Conservation (phyloP, 2,113 vertebrate genomes). For the Laticauda laticaudata region DNA sequence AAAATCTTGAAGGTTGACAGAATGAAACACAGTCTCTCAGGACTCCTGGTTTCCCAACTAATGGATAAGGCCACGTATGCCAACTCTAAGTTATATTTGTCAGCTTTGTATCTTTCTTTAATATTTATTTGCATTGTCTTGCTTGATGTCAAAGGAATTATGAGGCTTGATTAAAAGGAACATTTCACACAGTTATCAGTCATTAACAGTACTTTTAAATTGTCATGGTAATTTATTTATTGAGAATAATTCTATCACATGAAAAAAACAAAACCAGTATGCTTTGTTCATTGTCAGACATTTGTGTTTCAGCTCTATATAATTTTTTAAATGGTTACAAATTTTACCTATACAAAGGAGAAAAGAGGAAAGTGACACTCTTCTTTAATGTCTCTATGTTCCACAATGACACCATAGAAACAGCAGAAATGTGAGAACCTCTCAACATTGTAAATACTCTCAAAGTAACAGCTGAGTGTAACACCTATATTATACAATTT, state of each 20-base stretch:
- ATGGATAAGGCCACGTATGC: not conserved
- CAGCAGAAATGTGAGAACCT: slow-evolving; percentile 41
- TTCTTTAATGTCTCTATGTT: not conserved
- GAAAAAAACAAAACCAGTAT: not conserved
- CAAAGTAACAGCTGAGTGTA: slow-evolving; percentile 47
- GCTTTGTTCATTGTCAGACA: not conserved
- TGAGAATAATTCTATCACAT: not conserved
- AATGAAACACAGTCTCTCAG: not conserved
- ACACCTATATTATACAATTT: slow-evolving; percentile 43
- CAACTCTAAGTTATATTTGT: not conserved
- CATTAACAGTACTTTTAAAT: not conserved
- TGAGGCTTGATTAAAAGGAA: not conserved
- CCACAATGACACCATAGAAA: slow-evolving; percentile 24
- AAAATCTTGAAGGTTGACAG: not conserved
- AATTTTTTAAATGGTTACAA: slow-evolving; percentile 8
- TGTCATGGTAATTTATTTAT: not conserved
- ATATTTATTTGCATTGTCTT: not conserved
- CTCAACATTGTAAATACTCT: slow-evolving; percentile 50
- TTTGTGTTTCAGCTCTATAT: not conserved
- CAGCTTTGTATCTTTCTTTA: not conserved
- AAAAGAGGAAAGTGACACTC: not conserved
- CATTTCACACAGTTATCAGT: not conserved
- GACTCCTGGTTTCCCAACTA: not conserved
- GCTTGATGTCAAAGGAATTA: not conserved
- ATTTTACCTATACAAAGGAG: not conserved